Evolutionary conservation across 2,113 vertebrate genomes (phyloP).

Genomic region (Onychostoma macrolepis): DNA sequence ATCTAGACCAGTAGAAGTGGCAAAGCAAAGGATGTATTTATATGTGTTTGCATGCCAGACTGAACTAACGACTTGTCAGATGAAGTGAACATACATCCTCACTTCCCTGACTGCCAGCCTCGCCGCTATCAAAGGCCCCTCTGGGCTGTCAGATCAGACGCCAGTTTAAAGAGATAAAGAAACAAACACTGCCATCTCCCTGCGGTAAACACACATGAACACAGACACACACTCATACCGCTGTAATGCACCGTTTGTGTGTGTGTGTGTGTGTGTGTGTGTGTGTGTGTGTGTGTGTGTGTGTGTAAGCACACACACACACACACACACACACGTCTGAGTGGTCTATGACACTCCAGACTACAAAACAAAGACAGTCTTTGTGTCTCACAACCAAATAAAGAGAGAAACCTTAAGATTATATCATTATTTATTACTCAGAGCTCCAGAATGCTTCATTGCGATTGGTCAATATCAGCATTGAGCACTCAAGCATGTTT

Average conservation of each 20-base stretch:
- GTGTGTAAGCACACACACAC: no score
- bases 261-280: not conserved
- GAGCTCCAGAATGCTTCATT: not conserved
- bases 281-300: no score
- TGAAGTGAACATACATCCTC: constrained; percentile 51
- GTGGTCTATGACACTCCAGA: not conserved
- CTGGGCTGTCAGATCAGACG: constrained; percentile 54
- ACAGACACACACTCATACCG: not conserved
- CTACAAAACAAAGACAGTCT: constrained; percentile 10
- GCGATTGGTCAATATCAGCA: not conserved
- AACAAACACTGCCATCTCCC: constrained; percentile 54
- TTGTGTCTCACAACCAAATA: not conserved
- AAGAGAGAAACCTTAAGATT: not conserved
- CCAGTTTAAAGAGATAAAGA: constrained; percentile 53
- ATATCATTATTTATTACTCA: not conserved
- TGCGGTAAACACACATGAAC: constrained; percentile 36
- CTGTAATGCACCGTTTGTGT: not conserved
- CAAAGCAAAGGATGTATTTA: not conserved
- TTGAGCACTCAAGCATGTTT: not conserved
- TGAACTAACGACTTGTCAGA: constrained; percentile 51
- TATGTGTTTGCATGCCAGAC: constrained; percentile 26
- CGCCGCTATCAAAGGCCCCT: constrained; percentile 44
- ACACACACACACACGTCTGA: not conserved
- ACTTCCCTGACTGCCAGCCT: constrained; percentile 43
- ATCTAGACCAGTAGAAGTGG: not conserved